Evolutionary conservation across 2,113 vertebrate genomes (phyloP).

Genomic region (Pelecanus crispus): DNA sequence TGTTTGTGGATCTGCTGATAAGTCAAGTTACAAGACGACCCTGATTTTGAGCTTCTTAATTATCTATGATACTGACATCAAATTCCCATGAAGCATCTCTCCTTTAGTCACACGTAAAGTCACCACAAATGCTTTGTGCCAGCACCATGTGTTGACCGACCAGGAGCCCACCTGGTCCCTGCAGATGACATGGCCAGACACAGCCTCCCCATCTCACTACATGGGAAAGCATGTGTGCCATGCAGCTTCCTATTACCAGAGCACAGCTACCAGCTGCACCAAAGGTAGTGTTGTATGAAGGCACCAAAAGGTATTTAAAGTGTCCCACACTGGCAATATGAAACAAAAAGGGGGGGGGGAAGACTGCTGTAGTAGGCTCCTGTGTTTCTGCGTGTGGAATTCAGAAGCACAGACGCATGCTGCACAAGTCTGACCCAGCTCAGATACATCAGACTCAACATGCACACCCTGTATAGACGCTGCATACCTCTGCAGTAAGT

Average conservation of each 20-base stretch:
- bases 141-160: neutral
- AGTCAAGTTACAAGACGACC: neutral
- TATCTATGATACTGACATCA: neutral
- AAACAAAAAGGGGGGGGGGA: no score
- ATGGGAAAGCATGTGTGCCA: accelerated
- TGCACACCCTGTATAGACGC: neutral
- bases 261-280: neutral
- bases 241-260: neutral
- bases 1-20: neutral
- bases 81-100: neutral
- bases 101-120: neutral
- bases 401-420: neutral
- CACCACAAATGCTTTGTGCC: neutral
- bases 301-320: neutral
- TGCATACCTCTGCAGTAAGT: neutral
- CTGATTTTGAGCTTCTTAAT: neutral
- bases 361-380: neutral
- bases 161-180: neutral
- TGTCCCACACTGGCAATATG: neutral
- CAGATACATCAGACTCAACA: neutral
- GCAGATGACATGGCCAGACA: neutral
- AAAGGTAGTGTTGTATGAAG: neutral
- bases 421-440: neutral
- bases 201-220: neutral
- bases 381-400: accelerated